Conservation (phyloP, 2,888 invertebrate genomes). For the Mantis religiosa region DNA sequence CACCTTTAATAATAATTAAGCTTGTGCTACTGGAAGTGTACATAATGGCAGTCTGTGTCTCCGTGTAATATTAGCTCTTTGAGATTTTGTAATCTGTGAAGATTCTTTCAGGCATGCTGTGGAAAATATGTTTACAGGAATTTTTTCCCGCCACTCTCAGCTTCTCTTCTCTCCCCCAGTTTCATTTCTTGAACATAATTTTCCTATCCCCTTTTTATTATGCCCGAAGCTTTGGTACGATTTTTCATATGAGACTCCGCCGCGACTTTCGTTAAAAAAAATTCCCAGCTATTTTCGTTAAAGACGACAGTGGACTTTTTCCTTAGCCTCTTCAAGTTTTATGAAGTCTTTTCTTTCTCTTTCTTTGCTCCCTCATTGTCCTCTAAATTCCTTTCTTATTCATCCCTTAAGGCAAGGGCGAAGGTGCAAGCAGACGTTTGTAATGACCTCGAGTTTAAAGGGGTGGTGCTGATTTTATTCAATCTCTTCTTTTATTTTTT, state of each 20-base stretch:
- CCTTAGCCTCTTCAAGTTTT: not conserved
- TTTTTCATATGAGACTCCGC: not conserved
- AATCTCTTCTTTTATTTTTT: no score
- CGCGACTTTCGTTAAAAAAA: not conserved
- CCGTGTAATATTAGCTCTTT: no score
- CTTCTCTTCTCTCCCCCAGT: not conserved
- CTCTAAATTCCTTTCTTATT: not conserved
- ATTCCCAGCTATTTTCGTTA: not conserved
- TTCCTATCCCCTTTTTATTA: not conserved
- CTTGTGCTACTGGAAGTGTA: no score
- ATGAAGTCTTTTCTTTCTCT: not conserved
- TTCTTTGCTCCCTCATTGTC: not conserved
- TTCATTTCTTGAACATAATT: not conserved
- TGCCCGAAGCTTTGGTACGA: not conserved
- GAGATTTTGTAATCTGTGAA: no score
- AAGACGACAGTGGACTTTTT: not conserved
- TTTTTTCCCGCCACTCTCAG: no score
- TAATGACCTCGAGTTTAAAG: not conserved
- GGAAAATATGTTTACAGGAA: no score
- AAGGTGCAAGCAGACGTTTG: not conserved
- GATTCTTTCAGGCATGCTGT: no score
- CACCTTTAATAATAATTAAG: no score
- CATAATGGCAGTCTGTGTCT: no score
- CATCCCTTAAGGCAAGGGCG: not conserved
- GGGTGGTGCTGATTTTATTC: not conserved